These are phyloP conservation scores for Piprites chloris DNA, from an alignment of 2,113 vertebrate genomes.

Conservation along the genomic window DNA sequence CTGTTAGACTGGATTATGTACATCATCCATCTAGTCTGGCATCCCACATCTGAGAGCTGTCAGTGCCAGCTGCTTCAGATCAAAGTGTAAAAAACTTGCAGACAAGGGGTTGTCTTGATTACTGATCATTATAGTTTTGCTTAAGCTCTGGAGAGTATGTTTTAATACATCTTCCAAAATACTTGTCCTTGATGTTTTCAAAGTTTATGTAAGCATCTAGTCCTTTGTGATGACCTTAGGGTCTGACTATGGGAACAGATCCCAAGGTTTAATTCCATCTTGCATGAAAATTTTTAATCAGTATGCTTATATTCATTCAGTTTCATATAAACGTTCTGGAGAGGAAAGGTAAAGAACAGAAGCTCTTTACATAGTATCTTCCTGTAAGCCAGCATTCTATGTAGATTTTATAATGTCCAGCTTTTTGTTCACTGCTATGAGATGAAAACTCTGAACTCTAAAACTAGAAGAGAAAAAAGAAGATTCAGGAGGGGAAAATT, in stretches of 20 bases:
- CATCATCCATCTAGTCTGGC: background rate
- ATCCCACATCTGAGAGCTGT: background rate
- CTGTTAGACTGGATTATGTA: background rate
- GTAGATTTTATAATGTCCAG: background rate
- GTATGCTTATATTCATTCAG: background rate
- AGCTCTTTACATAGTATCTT: background rate
- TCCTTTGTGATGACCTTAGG: background rate
- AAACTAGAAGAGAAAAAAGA: background rate
- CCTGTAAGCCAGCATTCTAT: background rate
- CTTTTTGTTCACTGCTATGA: background rate
- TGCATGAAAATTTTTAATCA: background rate
- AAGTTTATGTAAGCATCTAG: background rate
- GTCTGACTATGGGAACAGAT: background rate
- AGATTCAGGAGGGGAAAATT: background rate
- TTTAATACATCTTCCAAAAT: constrained; percentile 20
- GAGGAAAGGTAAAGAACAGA: constrained; percentile 25
- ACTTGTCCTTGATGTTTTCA: background rate
- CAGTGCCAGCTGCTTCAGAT: constrained; percentile 2
- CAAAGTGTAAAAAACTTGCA: background rate
- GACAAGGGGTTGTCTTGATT: background rate
- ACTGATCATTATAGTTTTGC: background rate
- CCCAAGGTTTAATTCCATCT: background rate
- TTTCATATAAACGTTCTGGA: constrained; percentile 27
- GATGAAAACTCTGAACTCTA: background rate
- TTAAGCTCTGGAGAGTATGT: background rate